A percentile compares a stretch with the other conserved stretches of the same genome.
These are phyloP conservation scores for Bagarius yarrelli DNA, from an alignment of 2,113 vertebrate genomes.

Conservation along the genomic window DNA sequence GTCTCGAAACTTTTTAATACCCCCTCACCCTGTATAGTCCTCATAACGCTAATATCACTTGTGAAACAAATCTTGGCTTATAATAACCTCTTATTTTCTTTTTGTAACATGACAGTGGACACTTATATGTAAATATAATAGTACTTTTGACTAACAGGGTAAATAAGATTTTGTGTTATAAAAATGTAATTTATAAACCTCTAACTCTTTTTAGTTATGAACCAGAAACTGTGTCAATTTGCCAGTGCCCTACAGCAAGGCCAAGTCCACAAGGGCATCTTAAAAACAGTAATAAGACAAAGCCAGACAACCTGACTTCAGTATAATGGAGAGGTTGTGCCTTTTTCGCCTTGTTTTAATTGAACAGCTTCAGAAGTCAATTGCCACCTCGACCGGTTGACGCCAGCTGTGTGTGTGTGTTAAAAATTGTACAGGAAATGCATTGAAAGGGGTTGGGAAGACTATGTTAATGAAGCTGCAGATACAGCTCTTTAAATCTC, in stretches of 20 bases:
- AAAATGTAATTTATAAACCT: no score
- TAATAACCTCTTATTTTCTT: not conserved
- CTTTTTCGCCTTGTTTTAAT: constrained; percentile 55
- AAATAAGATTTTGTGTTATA: not conserved
- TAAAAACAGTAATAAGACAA: not conserved
- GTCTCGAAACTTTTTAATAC: no score
- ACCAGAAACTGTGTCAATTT: not conserved
- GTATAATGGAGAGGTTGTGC: constrained; percentile 39
- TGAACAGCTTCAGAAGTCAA: constrained; percentile 55
- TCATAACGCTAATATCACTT: not conserved
- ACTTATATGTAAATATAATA: not conserved
- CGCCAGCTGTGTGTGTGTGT: constrained; percentile 51
- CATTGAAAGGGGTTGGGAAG: constrained; percentile 57
- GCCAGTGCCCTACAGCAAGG: not conserved
- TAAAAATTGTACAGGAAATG: constrained; percentile 65
- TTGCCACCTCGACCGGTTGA: constrained; percentile 57
- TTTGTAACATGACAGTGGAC: not conserved
- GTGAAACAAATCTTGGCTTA: not conserved
- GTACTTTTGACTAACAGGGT: not conserved
- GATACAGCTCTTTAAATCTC: constrained; percentile 32
- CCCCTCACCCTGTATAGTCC: no score
- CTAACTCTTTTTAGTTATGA: not conserved
- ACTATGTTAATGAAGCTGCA: constrained; percentile 59
- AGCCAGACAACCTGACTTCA: constrained; percentile 4
- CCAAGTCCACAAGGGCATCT: not conserved